A percentile compares a stretch with the other conserved stretches of the same genome.
These are phyloP conservation scores for Brachystomella parvula DNA, from an alignment of 1,140 invertebrate species.

Conservation along the genomic window DNA sequence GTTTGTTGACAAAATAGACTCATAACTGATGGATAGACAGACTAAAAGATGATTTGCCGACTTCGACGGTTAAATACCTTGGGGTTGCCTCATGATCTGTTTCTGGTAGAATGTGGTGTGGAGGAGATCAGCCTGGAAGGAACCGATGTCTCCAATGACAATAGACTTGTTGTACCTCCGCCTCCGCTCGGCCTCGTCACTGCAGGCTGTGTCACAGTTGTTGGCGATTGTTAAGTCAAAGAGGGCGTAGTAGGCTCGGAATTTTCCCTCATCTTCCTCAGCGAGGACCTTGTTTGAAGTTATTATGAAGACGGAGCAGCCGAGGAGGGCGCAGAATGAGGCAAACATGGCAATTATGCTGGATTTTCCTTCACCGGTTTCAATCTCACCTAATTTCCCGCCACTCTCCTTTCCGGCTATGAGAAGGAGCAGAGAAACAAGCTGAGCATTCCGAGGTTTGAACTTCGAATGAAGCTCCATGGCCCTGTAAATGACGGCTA, in stretches of 20 bases:
- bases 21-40: too few relatives aligned
- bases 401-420: neutral
- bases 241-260: neutral
- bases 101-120: slow-evolving; percentile 10
- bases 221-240: slow-evolving; percentile 18
- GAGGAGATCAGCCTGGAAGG: slow-evolving; percentile 23
- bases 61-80: too few relatives aligned
- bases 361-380: slow-evolving; percentile 29
- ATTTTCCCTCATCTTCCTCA: slow-evolving; percentile 7
- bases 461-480: neutral
- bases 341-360: slow-evolving; percentile 15
- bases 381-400: slow-evolving; percentile 14
- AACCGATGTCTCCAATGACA: slow-evolving; percentile 19
- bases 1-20: too few relatives aligned
- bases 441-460: neutral
- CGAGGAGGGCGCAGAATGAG: slow-evolving; percentile 4
- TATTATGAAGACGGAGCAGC: slow-evolving; percentile 11
- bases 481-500: neutral
- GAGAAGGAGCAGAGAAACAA: neutral
- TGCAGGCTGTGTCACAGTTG: slow-evolving; percentile 11
- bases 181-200: slow-evolving; percentile 6
- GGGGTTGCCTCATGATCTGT: neutral
- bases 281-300: slow-evolving; percentile 25
- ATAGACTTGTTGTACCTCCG: slow-evolving; percentile 2
- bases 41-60: too few relatives aligned